These are phyloP conservation scores for Acanthornis magna DNA, from an alignment of 2,797 vertebrate genomes.

Conservation along the genomic window DNA sequence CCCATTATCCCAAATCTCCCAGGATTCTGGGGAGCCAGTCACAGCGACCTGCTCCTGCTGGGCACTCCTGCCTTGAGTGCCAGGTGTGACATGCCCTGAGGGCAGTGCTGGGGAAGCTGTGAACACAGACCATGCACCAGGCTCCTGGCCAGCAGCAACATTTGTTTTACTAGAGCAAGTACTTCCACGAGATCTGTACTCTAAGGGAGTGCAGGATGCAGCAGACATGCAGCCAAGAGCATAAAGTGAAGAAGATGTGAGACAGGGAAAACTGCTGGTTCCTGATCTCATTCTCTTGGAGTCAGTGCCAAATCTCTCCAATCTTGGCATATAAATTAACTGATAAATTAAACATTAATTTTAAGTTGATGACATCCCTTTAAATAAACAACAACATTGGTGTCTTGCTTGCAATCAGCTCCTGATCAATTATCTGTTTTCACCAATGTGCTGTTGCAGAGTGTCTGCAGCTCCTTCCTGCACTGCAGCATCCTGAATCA, in stretches of 20 bases:
- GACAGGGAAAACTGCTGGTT: background rate
- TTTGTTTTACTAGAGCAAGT: background rate
- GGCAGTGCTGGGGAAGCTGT: background rate
- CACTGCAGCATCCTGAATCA: background rate
- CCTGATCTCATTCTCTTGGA: background rate
- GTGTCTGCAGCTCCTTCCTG: background rate
- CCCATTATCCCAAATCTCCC: fast-evolving
- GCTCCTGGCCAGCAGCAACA: background rate
- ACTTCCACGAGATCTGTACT: fast-evolving
- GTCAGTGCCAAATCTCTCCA: background rate
- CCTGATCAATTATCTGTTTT: background rate
- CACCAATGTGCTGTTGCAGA: background rate
- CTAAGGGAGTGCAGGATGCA: fast-evolving
- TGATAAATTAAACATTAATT: background rate
- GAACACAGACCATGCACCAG: fast-evolving
- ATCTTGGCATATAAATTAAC: background rate
- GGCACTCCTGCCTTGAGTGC: background rate
- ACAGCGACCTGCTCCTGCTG: background rate
- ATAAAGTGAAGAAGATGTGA: background rate
- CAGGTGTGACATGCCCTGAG: fast-evolving
- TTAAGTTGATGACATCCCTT: background rate
- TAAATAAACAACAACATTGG: background rate
- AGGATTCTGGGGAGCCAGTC: fast-evolving
- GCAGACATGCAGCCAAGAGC: background rate
- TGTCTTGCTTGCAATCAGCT: slow-evolving; percentile 13